A percentile compares a stretch with the other conserved stretches of the same genome.
phyloP scores from a whole-genome alignment of 2,888 invertebrate species.

The Pterostichus madidus region DNA sequence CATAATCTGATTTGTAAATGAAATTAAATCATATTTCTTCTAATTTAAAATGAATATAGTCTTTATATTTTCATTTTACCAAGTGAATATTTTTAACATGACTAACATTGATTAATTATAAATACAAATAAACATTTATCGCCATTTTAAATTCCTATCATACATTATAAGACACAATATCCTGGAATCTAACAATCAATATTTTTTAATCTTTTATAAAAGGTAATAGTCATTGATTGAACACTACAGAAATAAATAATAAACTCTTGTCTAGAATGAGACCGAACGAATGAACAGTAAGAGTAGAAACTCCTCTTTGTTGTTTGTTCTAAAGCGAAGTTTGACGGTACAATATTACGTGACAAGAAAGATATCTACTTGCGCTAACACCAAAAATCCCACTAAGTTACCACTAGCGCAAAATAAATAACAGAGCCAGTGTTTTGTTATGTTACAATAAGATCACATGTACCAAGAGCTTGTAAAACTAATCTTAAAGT shows the following conservation, averaged over 20 bases:
- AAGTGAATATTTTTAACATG: no score
- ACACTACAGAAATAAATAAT: conserved; percentile 18
- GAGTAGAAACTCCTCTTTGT: neutral
- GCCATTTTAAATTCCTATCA: neutral
- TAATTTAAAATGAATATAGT: no score
- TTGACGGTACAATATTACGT: conserved; percentile 39
- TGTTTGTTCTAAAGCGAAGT: conserved; percentile 35
- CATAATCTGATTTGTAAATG: no score
- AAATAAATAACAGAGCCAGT: conserved; percentile 30
- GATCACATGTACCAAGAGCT: conserved; percentile 23
- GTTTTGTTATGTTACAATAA: conserved; percentile 50
- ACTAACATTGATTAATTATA: no score
- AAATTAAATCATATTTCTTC: no score
- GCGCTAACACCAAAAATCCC: conserved; percentile 22
- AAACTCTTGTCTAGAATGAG: neutral
- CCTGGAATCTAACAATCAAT: conserved; percentile 5
- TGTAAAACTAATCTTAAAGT: conserved; percentile 54
- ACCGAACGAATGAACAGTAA: neutral
- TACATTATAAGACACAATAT: neutral
- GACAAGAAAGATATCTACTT: conserved; percentile 37
- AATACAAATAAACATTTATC: neutral
- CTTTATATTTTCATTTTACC: no score
- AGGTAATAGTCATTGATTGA: neutral
- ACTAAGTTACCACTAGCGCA: neutral
- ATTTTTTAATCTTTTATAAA: conserved; percentile 23